These are phyloP conservation scores for Laspeyria flexula DNA, from an alignment of 2,888 invertebrate genomes.

Conservation along the genomic window DNA sequence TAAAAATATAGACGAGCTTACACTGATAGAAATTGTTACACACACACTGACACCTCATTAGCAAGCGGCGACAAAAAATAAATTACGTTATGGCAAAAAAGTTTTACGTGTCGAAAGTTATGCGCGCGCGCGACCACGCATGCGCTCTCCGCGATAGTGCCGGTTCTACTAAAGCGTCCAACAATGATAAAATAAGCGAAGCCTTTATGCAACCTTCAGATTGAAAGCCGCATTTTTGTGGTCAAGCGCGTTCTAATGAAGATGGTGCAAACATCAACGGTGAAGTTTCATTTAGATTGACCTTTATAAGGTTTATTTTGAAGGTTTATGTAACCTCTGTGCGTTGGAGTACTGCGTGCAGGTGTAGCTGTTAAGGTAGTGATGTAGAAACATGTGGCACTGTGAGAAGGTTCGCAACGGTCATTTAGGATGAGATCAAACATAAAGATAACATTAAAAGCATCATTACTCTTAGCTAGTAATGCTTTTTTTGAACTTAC, in stretches of 20 bases:
- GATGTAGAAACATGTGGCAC: neutral
- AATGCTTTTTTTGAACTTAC: neutral
- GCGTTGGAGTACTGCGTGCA: constrained; percentile 4
- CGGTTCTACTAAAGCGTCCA: constrained; percentile 71
- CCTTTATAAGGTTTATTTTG: constrained; percentile 65
- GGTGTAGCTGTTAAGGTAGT: neutral
- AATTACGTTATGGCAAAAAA: constrained; percentile 34
- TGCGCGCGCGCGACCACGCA: constrained; percentile 62
- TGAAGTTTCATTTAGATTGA: constrained; percentile 53
- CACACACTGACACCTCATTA: constrained; percentile 51
- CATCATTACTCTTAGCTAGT: neutral
- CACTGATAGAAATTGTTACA: constrained; percentile 32
- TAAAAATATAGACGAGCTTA: constrained; percentile 22
- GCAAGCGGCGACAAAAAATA: constrained; percentile 26
- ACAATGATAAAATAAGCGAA: constrained; percentile 68
- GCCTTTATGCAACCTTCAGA: constrained; percentile 82
- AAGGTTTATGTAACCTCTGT: constrained; percentile 36
- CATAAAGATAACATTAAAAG: neutral
- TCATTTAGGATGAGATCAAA: neutral
- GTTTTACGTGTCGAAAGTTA: constrained; percentile 31
- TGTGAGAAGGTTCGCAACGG: neutral
- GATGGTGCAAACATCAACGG: constrained; percentile 70
- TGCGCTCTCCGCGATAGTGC: constrained; percentile 69
- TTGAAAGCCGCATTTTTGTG: constrained; percentile 80
- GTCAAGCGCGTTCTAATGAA: constrained; percentile 71